phyloP scores from a whole-genome alignment of 2,797 vertebrate species.

The Arctocebus calabarensis region DNA sequence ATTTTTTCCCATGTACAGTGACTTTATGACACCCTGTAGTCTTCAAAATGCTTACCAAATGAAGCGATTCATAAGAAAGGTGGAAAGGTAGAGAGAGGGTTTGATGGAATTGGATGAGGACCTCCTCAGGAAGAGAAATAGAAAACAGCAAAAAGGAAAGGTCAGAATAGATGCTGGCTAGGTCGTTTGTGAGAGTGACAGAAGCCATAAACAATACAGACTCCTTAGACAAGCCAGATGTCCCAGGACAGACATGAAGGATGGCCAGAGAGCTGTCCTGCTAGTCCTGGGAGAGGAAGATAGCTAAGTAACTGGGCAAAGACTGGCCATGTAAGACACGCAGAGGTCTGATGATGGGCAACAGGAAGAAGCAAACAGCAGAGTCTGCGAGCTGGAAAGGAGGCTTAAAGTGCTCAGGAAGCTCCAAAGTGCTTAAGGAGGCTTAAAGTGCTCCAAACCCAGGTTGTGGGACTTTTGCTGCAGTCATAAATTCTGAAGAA shows the following conservation, averaged over 20 bases:
- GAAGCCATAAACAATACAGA: background rate
- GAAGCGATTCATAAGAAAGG: background rate
- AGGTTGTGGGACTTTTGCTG: background rate
- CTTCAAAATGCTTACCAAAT: conserved; percentile 13
- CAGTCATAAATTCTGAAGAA: background rate
- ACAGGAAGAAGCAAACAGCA: background rate
- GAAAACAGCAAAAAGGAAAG: background rate
- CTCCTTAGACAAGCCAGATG: background rate
- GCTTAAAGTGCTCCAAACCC: background rate
- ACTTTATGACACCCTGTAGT: background rate
- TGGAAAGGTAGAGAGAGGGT: background rate
- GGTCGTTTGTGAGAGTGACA: background rate
- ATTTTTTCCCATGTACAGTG: no score
- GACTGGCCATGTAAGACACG: background rate
- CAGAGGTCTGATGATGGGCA: background rate
- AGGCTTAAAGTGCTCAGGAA: background rate
- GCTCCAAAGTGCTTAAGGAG: no score
- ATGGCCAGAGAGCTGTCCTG: background rate
- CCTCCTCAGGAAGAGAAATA: background rate
- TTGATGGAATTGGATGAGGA: background rate
- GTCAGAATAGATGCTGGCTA: background rate
- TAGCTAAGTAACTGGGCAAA: background rate
- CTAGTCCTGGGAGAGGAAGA: background rate
- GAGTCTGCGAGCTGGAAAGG: background rate
- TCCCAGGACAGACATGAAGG: background rate